Evolutionary conservation across 2,113 vertebrate genomes (phyloP).

Genomic region (Takifugu bimaculatus): DNA sequence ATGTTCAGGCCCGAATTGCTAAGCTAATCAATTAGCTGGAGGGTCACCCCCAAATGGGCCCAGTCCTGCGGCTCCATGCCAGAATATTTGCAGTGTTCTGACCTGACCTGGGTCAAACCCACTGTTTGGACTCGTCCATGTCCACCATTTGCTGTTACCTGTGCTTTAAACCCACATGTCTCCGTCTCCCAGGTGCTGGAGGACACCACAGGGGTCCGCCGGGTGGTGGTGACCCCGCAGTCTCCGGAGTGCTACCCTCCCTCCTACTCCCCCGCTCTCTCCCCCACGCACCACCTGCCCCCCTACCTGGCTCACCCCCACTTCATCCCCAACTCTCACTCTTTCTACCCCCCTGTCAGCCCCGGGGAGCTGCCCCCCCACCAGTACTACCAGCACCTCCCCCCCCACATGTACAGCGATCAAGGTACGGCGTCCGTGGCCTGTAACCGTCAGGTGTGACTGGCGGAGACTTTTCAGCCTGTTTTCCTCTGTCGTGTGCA

Average conservation of each 20-base stretch:
- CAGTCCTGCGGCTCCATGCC: too few relatives aligned
- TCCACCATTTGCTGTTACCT: background rate
- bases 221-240: constrained; percentile 96
- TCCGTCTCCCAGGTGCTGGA: constrained; percentile 84
- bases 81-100: background rate
- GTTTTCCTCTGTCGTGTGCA: constrained; percentile 46
- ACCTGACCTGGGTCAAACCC: background rate
- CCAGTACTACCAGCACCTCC: constrained; percentile 93
- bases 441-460: background rate
- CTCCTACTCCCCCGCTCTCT: constrained; percentile 93
- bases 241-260: constrained; percentile 95
- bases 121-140: constrained; percentile 1
- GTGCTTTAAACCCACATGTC: background rate
- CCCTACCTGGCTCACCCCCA: constrained; percentile 92
- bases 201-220: constrained; percentile 92
- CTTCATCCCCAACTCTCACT: constrained; percentile 93
- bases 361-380: constrained; percentile 90
- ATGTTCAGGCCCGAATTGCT: too few relatives aligned
- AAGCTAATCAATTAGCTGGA: too few relatives aligned
- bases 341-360: constrained; percentile 94
- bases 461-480: background rate
- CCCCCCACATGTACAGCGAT: constrained; percentile 91
- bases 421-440: constrained; percentile 75
- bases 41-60: too few relatives aligned
- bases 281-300: constrained; percentile 90